Evolutionary conservation across 2,888 invertebrate genomes (phyloP).

Genomic region (Litoditis marina): DNA sequence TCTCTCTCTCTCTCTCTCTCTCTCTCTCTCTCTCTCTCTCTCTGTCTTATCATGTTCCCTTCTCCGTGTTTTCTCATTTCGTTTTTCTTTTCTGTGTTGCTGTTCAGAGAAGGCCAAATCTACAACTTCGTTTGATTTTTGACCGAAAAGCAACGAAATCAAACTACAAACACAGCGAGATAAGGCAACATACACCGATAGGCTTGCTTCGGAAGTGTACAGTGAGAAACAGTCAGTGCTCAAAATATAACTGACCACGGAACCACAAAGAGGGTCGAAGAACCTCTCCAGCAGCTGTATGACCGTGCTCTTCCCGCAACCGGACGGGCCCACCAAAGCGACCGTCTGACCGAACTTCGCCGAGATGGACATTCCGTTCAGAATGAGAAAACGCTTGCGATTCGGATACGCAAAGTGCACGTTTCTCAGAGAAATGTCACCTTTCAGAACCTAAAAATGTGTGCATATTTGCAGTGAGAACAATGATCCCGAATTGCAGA

Average conservation of each 20-base stretch:
- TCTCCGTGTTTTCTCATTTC: too few relatives aligned
- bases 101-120: too few relatives aligned
- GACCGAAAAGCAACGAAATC: too few relatives aligned
- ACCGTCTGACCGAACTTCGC: conserved; percentile 62
- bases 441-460: conserved; percentile 61
- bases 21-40: too few relatives aligned
- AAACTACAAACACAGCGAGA: too few relatives aligned
- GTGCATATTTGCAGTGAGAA: neutral
- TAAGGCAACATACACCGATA: too few relatives aligned
- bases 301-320: conserved; percentile 64
- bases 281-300: conserved; percentile 63
- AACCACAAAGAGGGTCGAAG: conserved; percentile 61
- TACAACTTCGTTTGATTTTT: too few relatives aligned
- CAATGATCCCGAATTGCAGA: too few relatives aligned
- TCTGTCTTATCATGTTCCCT: too few relatives aligned
- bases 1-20: too few relatives aligned
- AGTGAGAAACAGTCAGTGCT: too few relatives aligned
- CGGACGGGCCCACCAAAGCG: conserved; percentile 64
- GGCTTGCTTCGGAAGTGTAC: neutral
- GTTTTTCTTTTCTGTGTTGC: too few relatives aligned
- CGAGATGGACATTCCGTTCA: conserved; percentile 35
- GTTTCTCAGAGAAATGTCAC: conserved; percentile 72
- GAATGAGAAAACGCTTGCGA: conserved; percentile 68
- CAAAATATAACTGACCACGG: conserved; percentile 63
- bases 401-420: conserved; percentile 81